Conservation (phyloP, 2,888 invertebrate genomes). For the Tetragonisca angustula region DNA sequence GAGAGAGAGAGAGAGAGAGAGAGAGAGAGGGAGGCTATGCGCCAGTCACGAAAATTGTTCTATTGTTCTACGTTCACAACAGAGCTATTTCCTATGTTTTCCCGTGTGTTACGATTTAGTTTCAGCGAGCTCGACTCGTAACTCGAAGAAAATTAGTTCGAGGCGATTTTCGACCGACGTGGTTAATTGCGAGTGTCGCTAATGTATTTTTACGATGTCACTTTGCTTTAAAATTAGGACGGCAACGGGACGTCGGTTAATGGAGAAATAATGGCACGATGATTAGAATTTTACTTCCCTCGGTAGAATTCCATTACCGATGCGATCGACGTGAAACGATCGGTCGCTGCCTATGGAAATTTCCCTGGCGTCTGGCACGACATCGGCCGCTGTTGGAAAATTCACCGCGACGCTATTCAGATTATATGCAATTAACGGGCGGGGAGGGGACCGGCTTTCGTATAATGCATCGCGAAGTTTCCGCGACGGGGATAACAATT, state of each 20-base stretch:
- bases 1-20: too few relatives aligned
- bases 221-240: slow-evolving; percentile 8
- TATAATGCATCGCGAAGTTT: slow-evolving; percentile 9
- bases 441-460: not conserved
- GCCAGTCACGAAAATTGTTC: not conserved
- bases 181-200: slow-evolving; percentile 24
- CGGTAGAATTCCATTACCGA: not conserved
- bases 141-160: not conserved
- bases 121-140: not conserved
- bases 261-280: slow-evolving; percentile 28
- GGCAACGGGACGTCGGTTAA: slow-evolving; percentile 29
- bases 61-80: too few relatives aligned
- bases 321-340: not conserved
- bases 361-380: not conserved
- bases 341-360: not conserved
- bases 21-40: not conserved
- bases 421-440: not conserved
- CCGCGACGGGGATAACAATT: slow-evolving; percentile 15
- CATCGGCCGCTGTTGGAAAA: not conserved
- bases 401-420: not conserved
- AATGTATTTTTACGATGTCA: slow-evolving; percentile 29
- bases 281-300: slow-evolving; percentile 12
- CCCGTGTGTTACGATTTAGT: not conserved
- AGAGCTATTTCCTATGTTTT: not conserved
- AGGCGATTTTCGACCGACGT: slow-evolving; percentile 1